A percentile compares a stretch with the other conserved stretches of the same genome.
These are phyloP conservation scores for Drosophila ezoana DNA, from an alignment of 2,888 invertebrate species.

Conservation along the genomic window DNA sequence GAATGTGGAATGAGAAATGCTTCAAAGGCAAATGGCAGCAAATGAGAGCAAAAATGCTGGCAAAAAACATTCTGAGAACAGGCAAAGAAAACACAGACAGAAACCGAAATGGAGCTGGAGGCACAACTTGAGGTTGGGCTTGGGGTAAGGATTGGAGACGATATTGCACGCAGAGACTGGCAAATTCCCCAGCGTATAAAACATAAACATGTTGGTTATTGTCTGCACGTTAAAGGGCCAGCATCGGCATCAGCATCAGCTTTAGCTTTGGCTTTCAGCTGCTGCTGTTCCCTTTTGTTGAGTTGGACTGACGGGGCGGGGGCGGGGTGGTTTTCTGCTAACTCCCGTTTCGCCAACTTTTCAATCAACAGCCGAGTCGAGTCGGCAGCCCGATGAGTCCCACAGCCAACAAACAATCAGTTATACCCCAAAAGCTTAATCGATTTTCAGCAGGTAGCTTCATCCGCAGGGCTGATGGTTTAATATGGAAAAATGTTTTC, in stretches of 20 bases:
- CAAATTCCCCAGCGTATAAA: conserved; percentile 51
- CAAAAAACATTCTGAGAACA: conserved; percentile 33
- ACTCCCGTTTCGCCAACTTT: conserved; percentile 45
- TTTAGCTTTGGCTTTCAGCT: conserved; percentile 14
- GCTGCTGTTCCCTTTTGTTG: conserved; percentile 9
- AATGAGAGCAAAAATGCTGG: conserved; percentile 31
- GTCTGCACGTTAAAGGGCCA: conserved; percentile 46
- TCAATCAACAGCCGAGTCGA: conserved; percentile 57
- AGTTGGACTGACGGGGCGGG: not conserved
- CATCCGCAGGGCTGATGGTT: conserved; percentile 48
- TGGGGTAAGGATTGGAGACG: not conserved
- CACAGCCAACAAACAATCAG: conserved; percentile 63
- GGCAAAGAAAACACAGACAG: conserved; percentile 16
- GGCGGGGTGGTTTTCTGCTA: conserved; percentile 9
- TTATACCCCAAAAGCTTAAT: conserved; percentile 67
- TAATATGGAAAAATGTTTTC: conserved; percentile 68
- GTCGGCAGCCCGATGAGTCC: conserved; percentile 29
- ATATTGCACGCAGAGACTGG: conserved; percentile 20
- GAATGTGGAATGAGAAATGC: conserved; percentile 43
- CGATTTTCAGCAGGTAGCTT: conserved; percentile 67
- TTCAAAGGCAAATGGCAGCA: conserved; percentile 29
- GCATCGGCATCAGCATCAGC: conserved; percentile 20
- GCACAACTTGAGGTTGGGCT: not conserved
- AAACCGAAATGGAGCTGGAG: conserved; percentile 4
- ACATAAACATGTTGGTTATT: conserved; percentile 64